Evolutionary conservation across 2,113 vertebrate genomes (phyloP).

Genomic region (Semnornis frantzii): DNA sequence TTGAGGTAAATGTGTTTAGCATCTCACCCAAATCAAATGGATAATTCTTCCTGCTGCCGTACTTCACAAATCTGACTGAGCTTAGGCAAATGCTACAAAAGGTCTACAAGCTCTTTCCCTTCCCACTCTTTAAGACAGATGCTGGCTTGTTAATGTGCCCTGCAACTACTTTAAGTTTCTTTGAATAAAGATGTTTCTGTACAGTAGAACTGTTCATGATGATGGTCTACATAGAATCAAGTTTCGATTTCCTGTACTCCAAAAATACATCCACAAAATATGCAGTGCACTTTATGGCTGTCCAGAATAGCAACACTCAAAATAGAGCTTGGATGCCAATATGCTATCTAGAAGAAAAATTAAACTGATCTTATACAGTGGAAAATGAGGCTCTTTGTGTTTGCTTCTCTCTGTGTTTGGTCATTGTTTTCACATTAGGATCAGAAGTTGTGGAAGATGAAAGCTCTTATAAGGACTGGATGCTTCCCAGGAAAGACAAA

Average conservation of each 20-base stretch:
- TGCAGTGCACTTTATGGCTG: conserved; percentile 1
- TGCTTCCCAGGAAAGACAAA: background rate
- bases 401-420: background rate
- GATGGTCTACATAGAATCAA: conserved; percentile 2
- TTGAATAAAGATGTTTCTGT: conserved; percentile 24
- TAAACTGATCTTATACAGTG: background rate
- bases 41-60: background rate
- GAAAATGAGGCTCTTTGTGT: conserved; percentile 2
- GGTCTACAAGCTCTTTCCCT: background rate
- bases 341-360: conserved; percentile 34
- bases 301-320: conserved; percentile 54
- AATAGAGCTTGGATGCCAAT: conserved; percentile 34
- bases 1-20: background rate
- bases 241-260: conserved; percentile 46
- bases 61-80: background rate
- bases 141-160: background rate
- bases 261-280: conserved; percentile 49
- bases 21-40: background rate
- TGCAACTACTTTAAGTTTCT: background rate
- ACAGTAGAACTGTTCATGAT: conserved; percentile 18
- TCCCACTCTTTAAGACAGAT: background rate
- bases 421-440: background rate
- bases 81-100: background rate
- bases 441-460: background rate
- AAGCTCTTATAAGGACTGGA: background rate